Evolutionary conservation across 2,888 invertebrate species (phyloP).

Genomic region (Yponomeuta plumbellus): DNA sequence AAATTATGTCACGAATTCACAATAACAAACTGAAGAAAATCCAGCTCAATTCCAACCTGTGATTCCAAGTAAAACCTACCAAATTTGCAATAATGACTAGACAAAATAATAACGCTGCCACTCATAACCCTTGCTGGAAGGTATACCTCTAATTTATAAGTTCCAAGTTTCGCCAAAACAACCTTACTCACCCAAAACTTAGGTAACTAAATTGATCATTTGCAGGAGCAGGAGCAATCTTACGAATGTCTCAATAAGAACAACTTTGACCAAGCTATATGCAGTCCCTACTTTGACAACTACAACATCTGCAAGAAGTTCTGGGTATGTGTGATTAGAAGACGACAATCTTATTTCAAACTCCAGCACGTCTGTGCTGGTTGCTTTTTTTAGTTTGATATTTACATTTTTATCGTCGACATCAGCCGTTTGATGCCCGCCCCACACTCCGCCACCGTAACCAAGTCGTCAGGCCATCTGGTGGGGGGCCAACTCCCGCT

Average conservation of each 20-base stretch:
- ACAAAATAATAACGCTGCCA: constrained; percentile 49
- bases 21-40: neutral
- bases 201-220: constrained; percentile 23
- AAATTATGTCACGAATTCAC: neutral
- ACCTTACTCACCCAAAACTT: neutral
- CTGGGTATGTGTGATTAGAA: constrained; percentile 83
- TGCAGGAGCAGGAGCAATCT: constrained; percentile 84
- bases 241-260: constrained; percentile 83
- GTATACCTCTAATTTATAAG: constrained; percentile 28
- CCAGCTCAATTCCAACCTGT: neutral
- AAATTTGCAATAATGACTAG: constrained; percentile 38
- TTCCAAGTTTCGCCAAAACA: neutral
- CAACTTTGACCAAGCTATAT: constrained; percentile 80
- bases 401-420: too few relatives aligned
- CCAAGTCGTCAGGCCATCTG: too few relatives aligned
- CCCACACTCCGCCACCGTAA: too few relatives aligned
- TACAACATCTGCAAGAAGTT: constrained; percentile 87
- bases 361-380: too few relatives aligned
- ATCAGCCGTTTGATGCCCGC: too few relatives aligned
- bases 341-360: too few relatives aligned
- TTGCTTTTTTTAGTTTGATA: too few relatives aligned
- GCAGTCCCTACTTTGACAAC: constrained; percentile 82
- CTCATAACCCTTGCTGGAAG: constrained; percentile 61
- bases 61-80: neutral
- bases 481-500: too few relatives aligned